A percentile compares a stretch with the other conserved stretches of the same genome.
Conservation (phyloP, 1,140 invertebrate species). For the Conus ventricosus region DNA sequence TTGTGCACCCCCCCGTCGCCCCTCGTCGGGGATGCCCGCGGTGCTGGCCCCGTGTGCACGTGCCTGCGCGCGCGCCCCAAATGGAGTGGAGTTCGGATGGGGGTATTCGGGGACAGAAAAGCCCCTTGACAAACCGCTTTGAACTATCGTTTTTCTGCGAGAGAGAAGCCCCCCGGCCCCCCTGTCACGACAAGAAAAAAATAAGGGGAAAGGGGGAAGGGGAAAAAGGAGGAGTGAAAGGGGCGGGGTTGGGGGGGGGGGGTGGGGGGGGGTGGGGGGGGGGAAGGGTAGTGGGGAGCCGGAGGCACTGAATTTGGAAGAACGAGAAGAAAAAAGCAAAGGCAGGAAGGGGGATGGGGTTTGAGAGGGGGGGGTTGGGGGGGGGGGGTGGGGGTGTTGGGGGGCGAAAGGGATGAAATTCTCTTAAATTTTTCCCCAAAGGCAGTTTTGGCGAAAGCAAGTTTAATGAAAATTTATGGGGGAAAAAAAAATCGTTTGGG, state of each 20-base stretch:
- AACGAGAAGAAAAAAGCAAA: background rate
- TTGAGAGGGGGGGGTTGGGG: background rate
- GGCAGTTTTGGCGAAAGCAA: too few relatives aligned
- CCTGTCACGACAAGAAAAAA: background rate
- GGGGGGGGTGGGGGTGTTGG: too few relatives aligned
- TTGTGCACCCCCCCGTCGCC: too few relatives aligned
- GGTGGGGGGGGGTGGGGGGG: too few relatives aligned
- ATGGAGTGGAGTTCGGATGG: too few relatives aligned
- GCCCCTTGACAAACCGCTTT: too few relatives aligned
- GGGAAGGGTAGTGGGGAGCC: background rate
- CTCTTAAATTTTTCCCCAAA: too few relatives aligned
- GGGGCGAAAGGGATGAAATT: too few relatives aligned
- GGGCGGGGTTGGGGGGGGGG: background rate
- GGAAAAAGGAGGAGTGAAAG: background rate
- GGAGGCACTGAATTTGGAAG: background rate
- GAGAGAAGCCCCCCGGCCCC: background rate
- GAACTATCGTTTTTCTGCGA: too few relatives aligned
- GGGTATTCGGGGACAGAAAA: background rate
- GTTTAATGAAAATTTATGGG: too few relatives aligned
- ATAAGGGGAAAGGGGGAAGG: background rate
- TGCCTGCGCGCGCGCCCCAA: background rate
- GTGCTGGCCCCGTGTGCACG: background rate
- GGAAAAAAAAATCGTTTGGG: too few relatives aligned
- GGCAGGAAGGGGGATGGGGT: background rate
- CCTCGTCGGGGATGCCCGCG: background rate